phyloP scores from a whole-genome alignment of 2,888 invertebrate genomes.

The Hetaerina titia region DNA sequence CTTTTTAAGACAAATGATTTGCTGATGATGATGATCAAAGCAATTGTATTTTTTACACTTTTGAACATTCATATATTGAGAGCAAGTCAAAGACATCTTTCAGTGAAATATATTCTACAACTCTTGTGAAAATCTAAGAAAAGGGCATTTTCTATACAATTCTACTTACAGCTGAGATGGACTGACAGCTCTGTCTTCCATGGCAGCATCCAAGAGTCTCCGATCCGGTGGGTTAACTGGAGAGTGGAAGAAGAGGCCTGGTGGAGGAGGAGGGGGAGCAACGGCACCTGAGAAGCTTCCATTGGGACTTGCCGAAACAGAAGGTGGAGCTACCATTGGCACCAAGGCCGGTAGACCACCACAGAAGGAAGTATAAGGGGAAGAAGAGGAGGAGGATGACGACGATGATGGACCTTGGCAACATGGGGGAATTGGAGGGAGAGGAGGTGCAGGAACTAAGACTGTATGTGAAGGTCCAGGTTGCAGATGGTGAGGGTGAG shows the following conservation, averaged over 20 bases:
- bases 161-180: conserved; percentile 73
- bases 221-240: conserved; percentile 74
- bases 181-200: conserved; percentile 74
- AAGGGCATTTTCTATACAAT: neutral
- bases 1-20: neutral
- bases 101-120: neutral
- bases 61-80: neutral
- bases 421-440: conserved; percentile 76
- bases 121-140: neutral
- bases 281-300: conserved; percentile 71
- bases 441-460: conserved; percentile 75
- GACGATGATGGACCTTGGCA: conserved; percentile 76
- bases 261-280: conserved; percentile 73
- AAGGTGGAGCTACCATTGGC: conserved; percentile 77
- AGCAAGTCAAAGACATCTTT: neutral
- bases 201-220: conserved; percentile 73
- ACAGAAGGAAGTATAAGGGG: conserved; percentile 72
- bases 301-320: conserved; percentile 75
- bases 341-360: conserved; percentile 74
- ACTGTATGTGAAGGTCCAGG: conserved; percentile 76
- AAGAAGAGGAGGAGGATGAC: conserved; percentile 78
- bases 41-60: neutral
- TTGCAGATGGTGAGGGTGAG: conserved; percentile 73
- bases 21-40: no score
- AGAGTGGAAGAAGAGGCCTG: conserved; percentile 78